These are phyloP conservation scores for Capreolus pygargus DNA, from an alignment of 2,113 vertebrate genomes.

Conservation along the genomic window DNA sequence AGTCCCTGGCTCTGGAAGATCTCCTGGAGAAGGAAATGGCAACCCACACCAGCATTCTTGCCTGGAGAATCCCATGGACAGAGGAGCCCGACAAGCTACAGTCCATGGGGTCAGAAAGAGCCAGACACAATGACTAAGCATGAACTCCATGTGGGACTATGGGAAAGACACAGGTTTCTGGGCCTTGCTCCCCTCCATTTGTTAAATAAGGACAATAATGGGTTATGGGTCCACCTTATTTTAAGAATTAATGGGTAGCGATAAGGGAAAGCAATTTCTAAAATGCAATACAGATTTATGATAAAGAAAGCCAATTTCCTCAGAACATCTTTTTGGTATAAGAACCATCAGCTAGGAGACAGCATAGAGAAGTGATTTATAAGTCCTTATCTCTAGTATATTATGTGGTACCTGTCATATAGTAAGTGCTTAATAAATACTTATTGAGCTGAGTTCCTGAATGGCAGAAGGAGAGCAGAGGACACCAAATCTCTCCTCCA, in stretches of 20 bases:
- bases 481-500: background rate
- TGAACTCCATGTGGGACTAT: background rate
- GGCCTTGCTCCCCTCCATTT: background rate
- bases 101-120: background rate
- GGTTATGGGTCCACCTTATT: background rate
- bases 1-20: background rate
- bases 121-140: background rate
- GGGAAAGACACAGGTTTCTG: background rate
- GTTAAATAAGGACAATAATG: background rate
- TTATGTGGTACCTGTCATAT: background rate
- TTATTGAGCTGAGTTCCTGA: background rate
- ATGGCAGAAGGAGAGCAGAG: background rate
- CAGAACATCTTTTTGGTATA: background rate
- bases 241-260: background rate
- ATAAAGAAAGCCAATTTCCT: constrained; percentile 3
- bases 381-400: background rate
- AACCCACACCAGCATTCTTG: background rate
- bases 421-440: constrained; percentile 22
- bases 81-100: background rate
- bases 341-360: background rate
- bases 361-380: background rate
- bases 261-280: constrained; percentile 32
- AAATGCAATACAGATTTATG: background rate
- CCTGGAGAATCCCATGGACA: background rate
- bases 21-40: background rate